These are phyloP conservation scores for Ptiloglossa arizonensis DNA, from an alignment of 1,140 invertebrate species.

Conservation along the genomic window DNA sequence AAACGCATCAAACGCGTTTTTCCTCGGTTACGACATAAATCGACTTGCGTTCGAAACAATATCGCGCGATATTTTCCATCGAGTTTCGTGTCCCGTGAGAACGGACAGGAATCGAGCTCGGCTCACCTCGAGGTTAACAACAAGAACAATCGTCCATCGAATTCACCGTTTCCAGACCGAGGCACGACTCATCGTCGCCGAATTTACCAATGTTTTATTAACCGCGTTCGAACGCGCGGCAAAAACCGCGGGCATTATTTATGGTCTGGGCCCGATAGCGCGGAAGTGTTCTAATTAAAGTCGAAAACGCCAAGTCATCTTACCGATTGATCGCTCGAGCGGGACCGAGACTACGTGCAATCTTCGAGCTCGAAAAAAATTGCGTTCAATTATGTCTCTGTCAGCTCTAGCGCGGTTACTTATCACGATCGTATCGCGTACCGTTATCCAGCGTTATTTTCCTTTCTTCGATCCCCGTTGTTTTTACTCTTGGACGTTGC, in stretches of 20 bases:
- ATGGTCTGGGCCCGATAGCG: conserved; percentile 27
- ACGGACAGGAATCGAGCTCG: too few species aligned
- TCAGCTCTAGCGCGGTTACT: conserved; percentile 22
- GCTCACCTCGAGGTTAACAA: too few species aligned
- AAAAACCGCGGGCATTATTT: conserved; percentile 36
- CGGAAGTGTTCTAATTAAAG: conserved; percentile 47
- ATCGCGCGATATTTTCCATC: too few species aligned
- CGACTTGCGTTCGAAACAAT: too few species aligned
- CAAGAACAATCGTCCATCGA: too few species aligned
- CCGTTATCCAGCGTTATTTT: conserved; percentile 17
- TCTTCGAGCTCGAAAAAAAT: conserved; percentile 5
- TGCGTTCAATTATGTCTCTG: conserved; percentile 42
- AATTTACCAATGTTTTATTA: conserved; percentile 42
- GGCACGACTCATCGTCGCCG: too few species aligned
- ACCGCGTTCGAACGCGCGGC: background rate
- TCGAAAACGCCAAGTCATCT: conserved; percentile 36
- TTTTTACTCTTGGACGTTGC: background rate
- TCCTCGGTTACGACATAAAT: too few species aligned
- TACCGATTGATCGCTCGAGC: conserved; percentile 29
- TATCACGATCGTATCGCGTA: conserved; percentile 18
- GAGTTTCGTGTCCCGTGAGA: too few species aligned
- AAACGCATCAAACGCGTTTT: too few species aligned
- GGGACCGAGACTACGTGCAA: conserved; percentile 9
- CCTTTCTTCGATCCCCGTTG: background rate
- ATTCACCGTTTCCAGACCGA: too few species aligned